Percentiles rank a stretch among this genome's conserved stretches.
Evolutionary conservation across 2,113 vertebrate genomes (phyloP).

Genomic region (Pseudorectes ferrugineus): DNA sequence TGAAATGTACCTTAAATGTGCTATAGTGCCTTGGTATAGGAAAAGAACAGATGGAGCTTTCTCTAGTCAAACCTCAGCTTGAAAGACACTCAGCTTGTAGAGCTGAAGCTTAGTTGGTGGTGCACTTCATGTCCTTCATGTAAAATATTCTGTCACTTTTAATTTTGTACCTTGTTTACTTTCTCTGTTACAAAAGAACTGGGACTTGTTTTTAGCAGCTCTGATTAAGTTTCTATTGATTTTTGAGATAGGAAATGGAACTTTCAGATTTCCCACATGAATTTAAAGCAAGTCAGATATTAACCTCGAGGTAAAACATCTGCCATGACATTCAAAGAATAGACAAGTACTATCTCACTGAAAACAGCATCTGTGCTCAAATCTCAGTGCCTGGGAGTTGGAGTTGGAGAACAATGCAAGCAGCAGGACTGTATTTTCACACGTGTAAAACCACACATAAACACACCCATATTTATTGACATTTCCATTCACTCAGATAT

Average conservation of each 20-base stretch:
- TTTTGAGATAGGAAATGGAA: slow-evolving; percentile 73
- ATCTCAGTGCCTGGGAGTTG: slow-evolving; percentile 30
- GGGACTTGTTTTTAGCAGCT: slow-evolving; percentile 73
- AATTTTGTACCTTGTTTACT: slow-evolving; percentile 75
- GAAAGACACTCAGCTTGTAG: slow-evolving; percentile 15
- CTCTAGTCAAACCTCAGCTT: slow-evolving; percentile 34
- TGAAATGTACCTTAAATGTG: slow-evolving; percentile 6
- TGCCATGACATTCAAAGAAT: slow-evolving; percentile 50
- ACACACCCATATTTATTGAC: neutral
- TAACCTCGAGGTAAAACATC: slow-evolving; percentile 72
- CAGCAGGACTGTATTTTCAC: neutral
- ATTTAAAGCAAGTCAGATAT: slow-evolving; percentile 74
- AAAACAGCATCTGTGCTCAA: slow-evolving; percentile 59
- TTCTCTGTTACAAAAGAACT: slow-evolving; percentile 68
- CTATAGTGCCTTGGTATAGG: neutral
- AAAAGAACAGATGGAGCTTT: slow-evolving; percentile 54
- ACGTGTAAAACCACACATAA: neutral
- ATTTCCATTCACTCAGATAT: neutral
- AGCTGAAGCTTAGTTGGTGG: slow-evolving; percentile 40
- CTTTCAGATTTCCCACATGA: slow-evolving; percentile 75
- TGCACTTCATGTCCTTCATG: slow-evolving; percentile 58
- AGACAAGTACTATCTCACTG: slow-evolving; percentile 37
- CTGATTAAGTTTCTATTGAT: slow-evolving; percentile 79
- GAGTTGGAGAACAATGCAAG: neutral
- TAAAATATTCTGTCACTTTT: slow-evolving; percentile 74